These are phyloP conservation scores for Grus americana DNA, from an alignment of 2,113 vertebrate species.

Conservation along the genomic window DNA sequence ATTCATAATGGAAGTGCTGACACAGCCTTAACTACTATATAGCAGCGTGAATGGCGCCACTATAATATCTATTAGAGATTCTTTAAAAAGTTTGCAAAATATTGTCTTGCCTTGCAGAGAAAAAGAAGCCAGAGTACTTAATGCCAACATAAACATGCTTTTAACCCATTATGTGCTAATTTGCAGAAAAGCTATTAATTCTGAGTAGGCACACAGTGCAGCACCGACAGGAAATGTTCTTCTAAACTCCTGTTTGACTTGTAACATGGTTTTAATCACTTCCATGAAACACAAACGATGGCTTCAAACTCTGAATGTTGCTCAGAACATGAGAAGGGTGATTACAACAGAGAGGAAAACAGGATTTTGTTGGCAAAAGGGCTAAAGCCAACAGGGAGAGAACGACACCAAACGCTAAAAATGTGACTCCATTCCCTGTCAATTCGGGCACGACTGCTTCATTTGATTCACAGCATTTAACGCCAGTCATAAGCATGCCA, in stretches of 20 bases:
- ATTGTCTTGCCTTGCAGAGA: constrained; percentile 73
- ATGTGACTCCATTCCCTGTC: neutral
- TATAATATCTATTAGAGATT: constrained; percentile 78
- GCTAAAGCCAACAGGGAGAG: neutral
- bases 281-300: constrained; percentile 69
- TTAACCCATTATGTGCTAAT: constrained; percentile 82
- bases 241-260: constrained; percentile 70
- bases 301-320: constrained; percentile 38
- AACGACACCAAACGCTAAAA: neutral
- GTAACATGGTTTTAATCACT: constrained; percentile 78
- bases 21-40: constrained; percentile 72
- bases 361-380: constrained; percentile 18
- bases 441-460: neutral
- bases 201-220: constrained; percentile 48
- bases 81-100: constrained; percentile 76
- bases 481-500: neutral
- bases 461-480: neutral
- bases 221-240: constrained; percentile 75
- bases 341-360: constrained; percentile 52
- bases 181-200: constrained; percentile 78
- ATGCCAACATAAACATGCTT: constrained; percentile 81
- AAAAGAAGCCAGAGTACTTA: constrained; percentile 68
- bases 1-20: constrained; percentile 79
- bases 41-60: constrained; percentile 76
- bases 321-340: constrained; percentile 63